Percentiles rank a stretch among this genome's conserved stretches.
Evolutionary conservation across 2,888 invertebrate species (phyloP).

Genomic region (Acronicta psi): DNA sequence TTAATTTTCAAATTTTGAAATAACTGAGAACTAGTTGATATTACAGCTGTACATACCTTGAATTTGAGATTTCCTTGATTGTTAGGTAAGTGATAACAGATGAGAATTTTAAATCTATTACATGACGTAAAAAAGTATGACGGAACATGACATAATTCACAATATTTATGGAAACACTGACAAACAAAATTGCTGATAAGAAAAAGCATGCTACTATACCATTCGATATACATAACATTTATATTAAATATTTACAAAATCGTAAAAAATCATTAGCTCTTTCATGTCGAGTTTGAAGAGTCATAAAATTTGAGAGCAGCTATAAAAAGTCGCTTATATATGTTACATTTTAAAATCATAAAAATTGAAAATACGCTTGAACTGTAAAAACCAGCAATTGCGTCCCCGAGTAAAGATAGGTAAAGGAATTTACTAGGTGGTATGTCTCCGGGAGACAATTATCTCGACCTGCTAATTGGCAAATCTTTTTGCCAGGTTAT

Average conservation of each 20-base stretch:
- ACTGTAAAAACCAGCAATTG: background rate
- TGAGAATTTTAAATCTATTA: constrained; percentile 8
- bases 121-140: background rate
- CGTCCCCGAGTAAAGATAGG: background rate
- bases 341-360: constrained; percentile 45
- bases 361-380: constrained; percentile 25
- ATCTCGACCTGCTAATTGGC: too few relatives aligned
- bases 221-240: constrained; percentile 7
- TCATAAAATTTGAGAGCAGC: constrained; percentile 57
- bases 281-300: constrained; percentile 54
- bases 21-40: constrained; percentile 45
- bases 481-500: too few relatives aligned
- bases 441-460: too few relatives aligned
- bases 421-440: too few relatives aligned
- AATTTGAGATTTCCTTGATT: constrained; percentile 48
- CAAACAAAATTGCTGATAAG: constrained; percentile 4
- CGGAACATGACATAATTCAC: too few relatives aligned
- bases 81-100: constrained; percentile 57
- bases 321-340: constrained; percentile 57
- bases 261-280: constrained; percentile 60
- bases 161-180: constrained; percentile 1
- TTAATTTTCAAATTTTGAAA: constrained; percentile 22
- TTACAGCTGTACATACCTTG: constrained; percentile 25
- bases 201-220: constrained; percentile 4
- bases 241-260: constrained; percentile 44